These are phyloP conservation scores for Diabrotica balteata DNA, from an alignment of 2,888 invertebrate species.

Conservation along the genomic window DNA sequence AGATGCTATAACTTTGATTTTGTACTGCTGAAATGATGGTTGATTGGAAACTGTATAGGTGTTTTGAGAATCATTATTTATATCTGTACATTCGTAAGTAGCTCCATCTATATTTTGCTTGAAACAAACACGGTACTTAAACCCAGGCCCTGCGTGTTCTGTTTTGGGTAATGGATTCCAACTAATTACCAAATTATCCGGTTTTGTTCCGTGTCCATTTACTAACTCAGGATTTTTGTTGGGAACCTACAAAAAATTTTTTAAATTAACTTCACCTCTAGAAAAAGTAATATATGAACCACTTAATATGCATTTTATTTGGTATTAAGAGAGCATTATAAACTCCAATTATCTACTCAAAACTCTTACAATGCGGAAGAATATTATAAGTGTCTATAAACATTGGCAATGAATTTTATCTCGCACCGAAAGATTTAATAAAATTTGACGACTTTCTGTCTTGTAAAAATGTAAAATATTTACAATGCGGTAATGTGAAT, in stretches of 20 bases:
- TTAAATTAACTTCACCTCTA: conserved; percentile 46
- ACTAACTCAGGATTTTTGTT: conserved; percentile 94
- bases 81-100: conserved; percentile 74
- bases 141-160: conserved; percentile 94
- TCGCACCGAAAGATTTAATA: no score
- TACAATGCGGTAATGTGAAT: no score
- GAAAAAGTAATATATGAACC: neutral
- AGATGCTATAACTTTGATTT: conserved; percentile 88
- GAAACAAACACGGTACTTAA: conserved; percentile 91
- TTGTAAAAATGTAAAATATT: no score
- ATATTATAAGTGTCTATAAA: no score
- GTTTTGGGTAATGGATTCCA: conserved; percentile 98
- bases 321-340: no score
- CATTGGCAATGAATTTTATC: no score
- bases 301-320: no score
- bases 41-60: conserved; percentile 77
- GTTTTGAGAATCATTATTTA: conserved; percentile 79
- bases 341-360: no score
- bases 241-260: conserved; percentile 65
- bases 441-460: no score
- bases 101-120: conserved; percentile 79
- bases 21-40: conserved; percentile 89
- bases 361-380: no score
- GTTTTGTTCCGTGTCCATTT: conserved; percentile 84
- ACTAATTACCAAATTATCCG: conserved; percentile 88